Evolutionary conservation across 2,797 vertebrate species (phyloP).

Genomic region (Harpagifer antarcticus): DNA sequence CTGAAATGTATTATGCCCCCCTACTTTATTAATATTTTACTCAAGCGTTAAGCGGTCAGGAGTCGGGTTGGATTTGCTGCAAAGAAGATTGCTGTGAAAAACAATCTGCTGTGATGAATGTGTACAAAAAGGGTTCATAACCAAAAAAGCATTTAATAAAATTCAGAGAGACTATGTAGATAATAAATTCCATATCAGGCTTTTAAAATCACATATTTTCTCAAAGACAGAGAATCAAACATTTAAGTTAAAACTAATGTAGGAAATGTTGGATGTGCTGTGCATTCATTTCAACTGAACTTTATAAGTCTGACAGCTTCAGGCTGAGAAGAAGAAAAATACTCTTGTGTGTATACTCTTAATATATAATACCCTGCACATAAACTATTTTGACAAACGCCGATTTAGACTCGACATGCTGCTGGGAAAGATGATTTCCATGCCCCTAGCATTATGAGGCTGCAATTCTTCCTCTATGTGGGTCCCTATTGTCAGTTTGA

Average conservation of each 20-base stretch:
- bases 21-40: conserved; percentile 23
- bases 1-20: not conserved
- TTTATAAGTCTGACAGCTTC: conserved; percentile 25
- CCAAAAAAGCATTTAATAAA: not conserved
- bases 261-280: conserved; percentile 5
- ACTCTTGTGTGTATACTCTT: not conserved
- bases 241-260: conserved; percentile 8
- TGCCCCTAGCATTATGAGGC: not conserved
- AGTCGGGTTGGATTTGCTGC: not conserved
- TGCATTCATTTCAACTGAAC: conserved; percentile 7
- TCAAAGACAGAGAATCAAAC: conserved; percentile 18
- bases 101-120: conserved; percentile 4
- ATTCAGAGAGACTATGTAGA: not conserved
- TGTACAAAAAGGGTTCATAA: not conserved
- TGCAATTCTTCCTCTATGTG: not conserved
- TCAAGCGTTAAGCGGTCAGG: conserved; percentile 4
- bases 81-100: not conserved
- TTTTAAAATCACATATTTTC: conserved; percentile 17
- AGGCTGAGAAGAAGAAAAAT: not conserved
- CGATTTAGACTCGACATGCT: not conserved
- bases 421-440: not conserved
- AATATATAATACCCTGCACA: conserved; percentile 6
- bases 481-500: not conserved
- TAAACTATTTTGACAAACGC: not conserved
- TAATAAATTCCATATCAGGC: not conserved